Base-by-base conservation (phyloP, 1,140 invertebrate genomes). In the Propsilocerus akamusi region DNA sequence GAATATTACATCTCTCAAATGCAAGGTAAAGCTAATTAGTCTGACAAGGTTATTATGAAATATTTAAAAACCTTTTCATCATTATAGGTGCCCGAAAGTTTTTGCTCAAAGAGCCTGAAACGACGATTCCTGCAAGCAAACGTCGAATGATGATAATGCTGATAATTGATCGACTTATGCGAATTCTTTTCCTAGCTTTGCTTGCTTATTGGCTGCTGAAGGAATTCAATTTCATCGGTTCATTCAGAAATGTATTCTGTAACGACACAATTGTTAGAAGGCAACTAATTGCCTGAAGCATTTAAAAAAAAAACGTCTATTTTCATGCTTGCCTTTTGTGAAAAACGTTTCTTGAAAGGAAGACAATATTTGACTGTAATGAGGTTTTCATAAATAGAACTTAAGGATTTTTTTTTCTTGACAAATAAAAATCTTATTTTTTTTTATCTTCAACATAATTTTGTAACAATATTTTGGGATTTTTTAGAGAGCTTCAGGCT, bases 51-150 rank as follows among this genome's bases (percentile, higher is more conserved):
- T n/a, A 6, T 41, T 20, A 41, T 41, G 10, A 8, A 11, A 30
- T 30, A 6, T 30, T 30, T 30, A n/a, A 30, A 30, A 17, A 6
- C 20, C 34, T 4, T 41, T 20, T 41, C 11, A n/a, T 41, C 22
- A 6, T 41, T 41, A 20, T 17, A 41, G 73, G 81, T 3, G 80
- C 83, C 1, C 69, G 87, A 46, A 68, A 82, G 32, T 84, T 80
- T 56, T 80, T 92, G 50, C 64, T 92, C 0, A 86, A 89, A 53
- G 87, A 91, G 60, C 74, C 73, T 12, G 83, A 85, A 30, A 80
- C 83, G 37, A 86, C 84, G 2, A 62, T 94, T 25, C 86, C 87
- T 11, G 80, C 81, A 11, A 84, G 84, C 14, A 73, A 76, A 51
- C 70, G 81, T 34, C 84, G 87, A 58, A 81, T 87, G 75, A 75